Percentiles rank a stretch among this genome's conserved stretches.
phyloP scores from a whole-genome alignment of 2,113 vertebrate genomes.

The Spea multiplicata region DNA sequence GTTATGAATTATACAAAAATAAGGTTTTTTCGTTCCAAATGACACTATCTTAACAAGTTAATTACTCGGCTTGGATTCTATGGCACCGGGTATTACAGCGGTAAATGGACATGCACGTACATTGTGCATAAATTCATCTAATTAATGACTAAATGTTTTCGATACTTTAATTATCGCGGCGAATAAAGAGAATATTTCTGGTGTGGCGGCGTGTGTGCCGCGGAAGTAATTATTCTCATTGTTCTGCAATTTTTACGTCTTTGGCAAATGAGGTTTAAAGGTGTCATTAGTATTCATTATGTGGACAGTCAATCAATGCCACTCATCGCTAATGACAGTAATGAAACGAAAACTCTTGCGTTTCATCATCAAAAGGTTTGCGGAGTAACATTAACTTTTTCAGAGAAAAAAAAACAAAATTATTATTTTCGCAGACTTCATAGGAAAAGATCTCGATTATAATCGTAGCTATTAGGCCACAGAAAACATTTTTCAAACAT shows the following conservation, averaged over 20 bases:
- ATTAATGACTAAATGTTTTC: constrained; percentile 50
- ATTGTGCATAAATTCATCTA: constrained; percentile 53
- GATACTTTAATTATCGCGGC: constrained; percentile 52
- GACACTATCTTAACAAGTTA: background rate
- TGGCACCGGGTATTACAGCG: constrained; percentile 17
- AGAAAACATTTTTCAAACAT: no score
- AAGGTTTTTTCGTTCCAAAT: background rate
- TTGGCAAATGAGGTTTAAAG: constrained; percentile 57
- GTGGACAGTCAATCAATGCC: constrained; percentile 37
- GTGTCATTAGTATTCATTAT: constrained; percentile 58
- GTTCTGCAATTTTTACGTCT: constrained; percentile 53
- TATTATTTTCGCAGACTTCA: no score
- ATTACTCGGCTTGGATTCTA: background rate
- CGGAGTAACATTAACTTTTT: background rate
- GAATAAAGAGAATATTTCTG: constrained; percentile 49
- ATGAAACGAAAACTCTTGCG: constrained; percentile 19
- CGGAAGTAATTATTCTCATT: constrained; percentile 58
- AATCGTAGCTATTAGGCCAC: no score
- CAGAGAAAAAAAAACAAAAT: background rate
- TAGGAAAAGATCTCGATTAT: no score
- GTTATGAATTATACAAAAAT: background rate
- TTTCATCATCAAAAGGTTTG: background rate
- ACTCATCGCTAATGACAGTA: constrained; percentile 26
- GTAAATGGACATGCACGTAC: constrained; percentile 27
- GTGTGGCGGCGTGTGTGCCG: constrained; percentile 47